Conservation (phyloP, 2,113 vertebrate genomes). For the Columbina picui region DNA sequence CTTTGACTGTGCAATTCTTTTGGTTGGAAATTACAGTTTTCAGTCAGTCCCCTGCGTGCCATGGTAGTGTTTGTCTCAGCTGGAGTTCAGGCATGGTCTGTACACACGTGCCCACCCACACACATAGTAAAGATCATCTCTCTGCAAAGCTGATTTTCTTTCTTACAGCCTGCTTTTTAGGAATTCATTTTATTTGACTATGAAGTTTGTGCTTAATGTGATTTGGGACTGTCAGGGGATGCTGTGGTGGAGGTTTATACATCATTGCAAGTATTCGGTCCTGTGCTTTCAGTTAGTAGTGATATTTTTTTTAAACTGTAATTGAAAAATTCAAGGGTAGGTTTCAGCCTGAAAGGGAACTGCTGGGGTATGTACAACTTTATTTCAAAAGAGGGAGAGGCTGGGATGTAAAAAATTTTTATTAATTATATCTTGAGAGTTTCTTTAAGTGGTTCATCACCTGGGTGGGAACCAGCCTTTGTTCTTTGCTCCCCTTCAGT, state of each 20-base stretch:
- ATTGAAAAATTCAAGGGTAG: background rate
- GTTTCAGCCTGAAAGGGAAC: background rate
- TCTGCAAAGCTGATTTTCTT: background rate
- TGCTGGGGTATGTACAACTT: background rate
- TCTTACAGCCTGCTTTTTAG: slow-evolving; percentile 18
- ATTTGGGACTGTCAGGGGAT: background rate
- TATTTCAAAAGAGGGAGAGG: background rate
- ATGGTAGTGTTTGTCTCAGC: background rate
- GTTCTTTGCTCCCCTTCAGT: background rate
- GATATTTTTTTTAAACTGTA: background rate
- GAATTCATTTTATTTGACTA: background rate
- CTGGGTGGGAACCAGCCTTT: background rate
- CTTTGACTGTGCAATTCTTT: background rate
- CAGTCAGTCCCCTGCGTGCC: background rate
- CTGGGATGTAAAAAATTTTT: background rate
- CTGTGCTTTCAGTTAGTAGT: background rate
- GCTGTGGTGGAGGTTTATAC: background rate
- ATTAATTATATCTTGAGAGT: background rate
- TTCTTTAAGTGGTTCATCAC: background rate
- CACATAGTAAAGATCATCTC: background rate
- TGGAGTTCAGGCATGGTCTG: slow-evolving; percentile 16
- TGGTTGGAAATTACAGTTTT: background rate
- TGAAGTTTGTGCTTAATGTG: background rate
- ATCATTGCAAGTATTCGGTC: background rate
- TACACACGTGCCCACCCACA: background rate